Conservation (phyloP, 1,140 invertebrate species). For the Fragariocoptes setiger region DNA sequence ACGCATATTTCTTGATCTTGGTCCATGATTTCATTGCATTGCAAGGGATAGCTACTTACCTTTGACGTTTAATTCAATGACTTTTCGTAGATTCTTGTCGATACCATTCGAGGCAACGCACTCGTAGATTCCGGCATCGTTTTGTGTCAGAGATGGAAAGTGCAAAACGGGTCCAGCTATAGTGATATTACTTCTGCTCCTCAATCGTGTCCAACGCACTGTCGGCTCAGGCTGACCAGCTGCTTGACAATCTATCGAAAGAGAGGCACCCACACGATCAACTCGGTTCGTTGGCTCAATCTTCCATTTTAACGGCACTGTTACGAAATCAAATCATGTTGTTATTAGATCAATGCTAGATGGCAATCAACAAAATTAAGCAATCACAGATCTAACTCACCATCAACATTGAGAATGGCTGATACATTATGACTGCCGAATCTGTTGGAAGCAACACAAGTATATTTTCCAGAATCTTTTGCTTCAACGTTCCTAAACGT, state of each 20-base stretch:
- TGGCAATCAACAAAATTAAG: too few species aligned
- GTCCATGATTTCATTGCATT: background rate
- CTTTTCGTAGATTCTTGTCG: slow-evolving; percentile 6
- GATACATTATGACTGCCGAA: too few species aligned
- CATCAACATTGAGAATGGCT: too few species aligned
- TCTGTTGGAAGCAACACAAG: slow-evolving; percentile 3
- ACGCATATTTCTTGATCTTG: too few species aligned
- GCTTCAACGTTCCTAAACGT: too few species aligned
- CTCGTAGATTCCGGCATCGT: slow-evolving; percentile 6
- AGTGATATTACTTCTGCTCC: too few species aligned
- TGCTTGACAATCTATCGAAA: slow-evolving; percentile 60
- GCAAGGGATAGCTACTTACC: slow-evolving; percentile 6
- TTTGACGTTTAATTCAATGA: slow-evolving; percentile 4
- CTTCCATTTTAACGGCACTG: slow-evolving; percentile 67
- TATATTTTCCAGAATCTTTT: slow-evolving; percentile 6
- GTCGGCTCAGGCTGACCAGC: slow-evolving; percentile 56
- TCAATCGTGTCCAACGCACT: slow-evolving; percentile 34
- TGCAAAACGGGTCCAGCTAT: too few species aligned
- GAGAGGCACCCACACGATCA: slow-evolving; percentile 44
- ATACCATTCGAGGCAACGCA: slow-evolving; percentile 7
- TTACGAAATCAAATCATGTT: slow-evolving; percentile 15
- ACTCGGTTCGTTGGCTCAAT: slow-evolving; percentile 53
- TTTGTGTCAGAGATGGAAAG: background rate
- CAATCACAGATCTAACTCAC: too few species aligned
- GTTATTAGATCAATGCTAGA: too few species aligned